phyloP scores from a whole-genome alignment of 2,113 vertebrate genomes.

The Poeciliopsis prolifica region DNA sequence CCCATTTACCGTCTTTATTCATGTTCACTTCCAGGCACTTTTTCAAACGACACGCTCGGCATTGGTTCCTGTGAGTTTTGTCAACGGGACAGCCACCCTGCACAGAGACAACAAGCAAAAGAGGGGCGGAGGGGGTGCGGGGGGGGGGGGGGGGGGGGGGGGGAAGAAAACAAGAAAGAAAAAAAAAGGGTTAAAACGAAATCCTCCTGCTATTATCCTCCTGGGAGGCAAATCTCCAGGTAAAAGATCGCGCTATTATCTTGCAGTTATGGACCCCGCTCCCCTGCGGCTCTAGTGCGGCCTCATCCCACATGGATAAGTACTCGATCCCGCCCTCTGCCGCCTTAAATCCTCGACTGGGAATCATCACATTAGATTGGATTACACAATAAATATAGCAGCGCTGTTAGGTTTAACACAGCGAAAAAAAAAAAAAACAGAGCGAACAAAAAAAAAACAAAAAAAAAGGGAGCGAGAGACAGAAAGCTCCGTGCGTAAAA shows the following conservation, averaged over 20 bases:
- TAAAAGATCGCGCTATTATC: conserved; percentile 75
- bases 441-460: neutral
- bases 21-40: conserved; percentile 99
- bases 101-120: conserved; percentile 16
- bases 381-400: too few species aligned
- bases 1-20: conserved; percentile 97
- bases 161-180: too few species aligned
- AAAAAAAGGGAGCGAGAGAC: neutral
- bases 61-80: conserved; percentile 99
- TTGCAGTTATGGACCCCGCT: conserved; percentile 62
- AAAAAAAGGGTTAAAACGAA: conserved; percentile 25
- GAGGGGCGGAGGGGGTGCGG: neutral
- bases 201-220: conserved; percentile 57
- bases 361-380: conserved; percentile 80
- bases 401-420: conserved; percentile 48
- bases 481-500: conserved; percentile 48
- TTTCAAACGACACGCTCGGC: conserved; percentile 96
- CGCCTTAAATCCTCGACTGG: conserved; percentile 72
- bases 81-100: conserved; percentile 98
- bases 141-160: too few species aligned
- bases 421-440: neutral
- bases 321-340: conserved; percentile 75
- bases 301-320: conserved; percentile 65
- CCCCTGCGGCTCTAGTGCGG: conserved; percentile 68
- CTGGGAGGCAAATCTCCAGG: conserved; percentile 71